Evolutionary conservation across 23 tunicate species (phyloP), one percentile per base, ranked within the genome.

Genomic region (Halocynthia roretzi): DNA sequence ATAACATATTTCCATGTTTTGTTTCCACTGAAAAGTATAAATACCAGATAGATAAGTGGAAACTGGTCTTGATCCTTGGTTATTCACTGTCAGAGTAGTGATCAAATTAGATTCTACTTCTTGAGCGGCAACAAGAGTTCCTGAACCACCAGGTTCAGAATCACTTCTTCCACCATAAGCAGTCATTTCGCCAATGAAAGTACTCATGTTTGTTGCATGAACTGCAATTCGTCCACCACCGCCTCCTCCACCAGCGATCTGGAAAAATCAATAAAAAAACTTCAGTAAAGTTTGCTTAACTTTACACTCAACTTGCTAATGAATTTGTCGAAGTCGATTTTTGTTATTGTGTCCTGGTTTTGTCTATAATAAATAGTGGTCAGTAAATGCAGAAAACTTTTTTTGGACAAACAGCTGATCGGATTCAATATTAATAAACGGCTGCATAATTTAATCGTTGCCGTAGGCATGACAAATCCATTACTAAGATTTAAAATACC

Each of bases 221-320:
- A 76, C 67, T n/a, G 80, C 56, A n/a, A 76, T 58, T 21, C 80
- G 40, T 31, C 80, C 80, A 17, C 80, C 80, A 10, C 80, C 80
- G 8, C 80, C 80, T 22, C 80, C 80, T 12, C 80, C 80, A 15
- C 80, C 80, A 76, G 57, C 80, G 5, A 76, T 56, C 80, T 76
- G 31, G 6, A 7, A 31, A 31, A 31, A 0, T 31, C 44, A 31
- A 31, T 31, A 31, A 31, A 31, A n/a, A 31, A 4, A 31, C 44
- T 31, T 31, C 44, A 31, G 1, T 31, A 31, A 0, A 31, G 44
- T 31, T 31, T 31, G 4, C 44, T 31, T 31, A 31, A 31, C 44
- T 31, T 31, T 31, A 31, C 44, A 31, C 44, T 31, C 44, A 31
- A 31, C 44, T 31, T 31, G 44, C 44, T 0, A 31, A 31, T n/a